Base-by-base conservation (phyloP, 1,140 invertebrate genomes). In the Tribolium castaneum region DNA sequence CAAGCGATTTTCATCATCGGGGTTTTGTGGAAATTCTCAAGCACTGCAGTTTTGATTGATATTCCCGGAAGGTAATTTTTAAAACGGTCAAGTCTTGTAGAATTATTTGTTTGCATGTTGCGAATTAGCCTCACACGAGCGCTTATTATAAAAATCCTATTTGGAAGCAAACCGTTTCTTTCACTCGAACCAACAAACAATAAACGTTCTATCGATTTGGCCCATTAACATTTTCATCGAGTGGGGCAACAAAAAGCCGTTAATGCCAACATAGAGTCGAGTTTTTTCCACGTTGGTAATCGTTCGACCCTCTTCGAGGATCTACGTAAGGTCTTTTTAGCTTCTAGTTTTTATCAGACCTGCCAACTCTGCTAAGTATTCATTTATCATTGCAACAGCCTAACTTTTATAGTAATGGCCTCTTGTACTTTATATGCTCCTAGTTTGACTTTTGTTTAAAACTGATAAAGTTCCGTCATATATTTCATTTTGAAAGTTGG, bases 361-460 rank as follows among this genome's bases (percentile, higher is more conserved):
- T 75, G 73, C 73, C 73, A 75, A 62, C 16, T 75, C 73, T 75
- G 52, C 73, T 59, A 75, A 75, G 73, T 75, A 75, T 75, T 75
- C 73, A 75, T 75, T 75, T 75, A 75, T 75, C 73, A 75, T 62
- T 75, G 73, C 52, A 75, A 62, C 52, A 59, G 52, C 25, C 52
- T 45, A 75, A 75, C 73, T 75, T 75, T 75, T 75, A 62, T 59
- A 75, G 73, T 75, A 75, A 75, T 75, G 73, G 73, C 12, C 52
- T 62, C 52, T 75, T 75, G 73, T 75, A 75, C 73, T 75, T 75
- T 75, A 59, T 75, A 73, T 52, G 71, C 71, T 73, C 34, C 45
- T 73, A 73, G 71, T 73, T 73, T 73, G 71, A 73, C 71, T 73
- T 73, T 73, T 73, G 71, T 73, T 52, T 73, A 73, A 73, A 52